Conservation (phyloP, 2,797 vertebrate species). For the Podarcis lilfordi region DNA sequence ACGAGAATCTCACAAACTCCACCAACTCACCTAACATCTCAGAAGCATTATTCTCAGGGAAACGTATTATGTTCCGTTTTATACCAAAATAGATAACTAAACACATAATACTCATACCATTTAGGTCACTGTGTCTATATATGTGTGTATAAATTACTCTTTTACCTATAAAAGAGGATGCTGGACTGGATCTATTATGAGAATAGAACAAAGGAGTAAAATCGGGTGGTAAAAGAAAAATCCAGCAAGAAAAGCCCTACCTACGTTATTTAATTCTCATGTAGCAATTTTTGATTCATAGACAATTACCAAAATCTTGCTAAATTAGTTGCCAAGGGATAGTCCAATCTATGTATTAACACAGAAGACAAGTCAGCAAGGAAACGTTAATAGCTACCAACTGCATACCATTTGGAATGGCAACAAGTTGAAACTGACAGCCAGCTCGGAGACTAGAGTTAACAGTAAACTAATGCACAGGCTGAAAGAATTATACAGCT, state of each 20-base stretch:
- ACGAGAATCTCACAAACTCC: not conserved
- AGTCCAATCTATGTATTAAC: slow-evolving; percentile 17
- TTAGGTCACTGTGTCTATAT: not conserved
- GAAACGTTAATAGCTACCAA: not conserved
- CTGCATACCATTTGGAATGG: not conserved
- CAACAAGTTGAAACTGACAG: slow-evolving; percentile 26
- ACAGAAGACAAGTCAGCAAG: not conserved
- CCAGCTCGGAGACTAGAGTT: slow-evolving; percentile 38
- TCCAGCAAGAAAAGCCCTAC: not conserved
- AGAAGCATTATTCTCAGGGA: not conserved
- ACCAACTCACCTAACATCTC: not conserved
- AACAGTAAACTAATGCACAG: slow-evolving; percentile 49
- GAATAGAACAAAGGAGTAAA: not conserved
- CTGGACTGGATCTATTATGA: not conserved
- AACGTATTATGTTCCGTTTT: not conserved
- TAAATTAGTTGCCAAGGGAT: slow-evolving; percentile 47
- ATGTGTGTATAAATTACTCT: not conserved
- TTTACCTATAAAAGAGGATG: not conserved
- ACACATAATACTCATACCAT: not conserved
- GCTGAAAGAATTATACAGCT: slow-evolving; percentile 30
- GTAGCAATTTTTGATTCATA: slow-evolving; percentile 48
- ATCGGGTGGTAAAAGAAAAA: no score
- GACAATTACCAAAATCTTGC: slow-evolving; percentile 39
- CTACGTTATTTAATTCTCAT: not conserved
- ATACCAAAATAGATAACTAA: not conserved